Base-by-base conservation (phyloP, 1,140 invertebrate species). In the Maconellicoccus hirsutus region DNA sequence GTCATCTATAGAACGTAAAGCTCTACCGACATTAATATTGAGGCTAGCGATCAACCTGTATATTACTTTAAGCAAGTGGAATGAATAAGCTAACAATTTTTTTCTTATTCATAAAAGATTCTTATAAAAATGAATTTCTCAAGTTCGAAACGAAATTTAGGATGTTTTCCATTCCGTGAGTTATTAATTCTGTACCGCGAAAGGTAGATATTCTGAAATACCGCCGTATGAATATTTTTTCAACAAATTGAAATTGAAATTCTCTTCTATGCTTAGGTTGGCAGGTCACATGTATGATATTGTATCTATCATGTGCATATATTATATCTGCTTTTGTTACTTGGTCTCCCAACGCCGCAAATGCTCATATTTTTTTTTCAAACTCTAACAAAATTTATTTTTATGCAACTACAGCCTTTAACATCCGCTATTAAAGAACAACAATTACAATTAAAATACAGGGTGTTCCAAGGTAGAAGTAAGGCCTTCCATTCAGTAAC, bases 1-100 rank as follows among this genome's bases (percentile, higher is more conserved):
- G 42, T 52, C 42, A 52, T 52, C 42, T 16, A 3, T 16, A 52
- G 12, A 52, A 52, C 42, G 42, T 52, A 52, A 52, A 52, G 4
- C 42, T 52, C 3, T 16, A 16, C 6, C 42, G 42, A 52, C 42
- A 52, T 52, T 52, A 52, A 52, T 52, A 52, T 52, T 52, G 42
- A 52, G 12, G 42, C 42, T 52, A 52, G 42, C 42, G 42, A 52
- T 52, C 42, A 52, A 52, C 42, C 42, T 52, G 42, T 52, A 52
- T 52, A 52, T 52, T 52, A 52, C 42, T 52, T 52, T 52, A 52
- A 52, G 42, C 42, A 52, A 52, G 42, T 52, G 42, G 42, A 52
- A 52, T 52, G 42, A 52, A 52, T 52, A 52, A 52, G 42, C 42
- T 16, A 52, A 52, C 42, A 52, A 52, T 52, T 52, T 52, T 52